Evolutionary conservation across 2,888 invertebrate species (phyloP), one percentile per base, ranked within the genome.

Genomic region (Diplazon laetatorius): DNA sequence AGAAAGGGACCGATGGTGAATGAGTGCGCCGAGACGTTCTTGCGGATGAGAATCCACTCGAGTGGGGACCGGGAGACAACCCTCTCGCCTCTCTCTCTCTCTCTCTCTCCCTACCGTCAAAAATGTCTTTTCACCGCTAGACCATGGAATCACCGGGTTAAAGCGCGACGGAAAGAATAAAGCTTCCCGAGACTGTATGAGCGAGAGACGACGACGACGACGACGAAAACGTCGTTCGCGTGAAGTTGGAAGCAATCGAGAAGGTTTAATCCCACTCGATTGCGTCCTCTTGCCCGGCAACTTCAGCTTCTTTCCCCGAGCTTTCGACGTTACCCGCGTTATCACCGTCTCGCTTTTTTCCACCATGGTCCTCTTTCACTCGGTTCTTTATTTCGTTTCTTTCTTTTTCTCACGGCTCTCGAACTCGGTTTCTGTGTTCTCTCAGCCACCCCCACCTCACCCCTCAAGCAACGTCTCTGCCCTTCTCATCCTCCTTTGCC

Each of bases 251-350:
- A 88, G 90, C 88, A 89, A 90, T 90, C 88, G 87, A 87, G 88
- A 87, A 87, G 89, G 89, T 88, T 90, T 89, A 90, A 90, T 89
- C 89, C 89, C 87, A 86, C 88, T 89, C 89, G 87, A 90, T 89
- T 89, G 90, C 89, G 85, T 89, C 87, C 85, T n/a, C 86, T 87
- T 84, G 81, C 84, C 85, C 83, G 79, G 86, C 82, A 86, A 87
- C 66, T 71, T 65, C 82, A 81, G 69, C 74, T 75, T 78, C 57
- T 63, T n/a, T n/a, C n/a, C n/a, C n/a, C 78, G 50, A 78, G 68
- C 73, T 78, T 57, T 37, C n/a, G n/a, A n/a, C n/a, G 30, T 25
- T 59, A 39, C 37, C 35, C 18, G 9, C 20, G 37, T 59, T 39
- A 6, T 76, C 78, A 74, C 78, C 74, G 70, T 73, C 68, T 60